Base-by-base conservation (phyloP, 2,888 invertebrate genomes). In the Galerucella nymphaeae region DNA sequence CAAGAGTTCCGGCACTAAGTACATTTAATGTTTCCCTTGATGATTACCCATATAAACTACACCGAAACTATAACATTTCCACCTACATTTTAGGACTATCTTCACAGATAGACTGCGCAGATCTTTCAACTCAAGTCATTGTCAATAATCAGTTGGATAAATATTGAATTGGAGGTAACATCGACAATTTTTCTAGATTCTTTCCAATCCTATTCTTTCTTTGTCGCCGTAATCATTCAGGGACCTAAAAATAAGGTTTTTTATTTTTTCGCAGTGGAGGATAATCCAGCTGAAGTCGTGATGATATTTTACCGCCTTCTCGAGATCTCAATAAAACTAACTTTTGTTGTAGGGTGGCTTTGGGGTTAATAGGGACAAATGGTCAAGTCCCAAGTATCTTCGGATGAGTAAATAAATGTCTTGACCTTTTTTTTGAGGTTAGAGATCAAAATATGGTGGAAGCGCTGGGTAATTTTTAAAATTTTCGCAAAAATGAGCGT, bases 231-330 rank as follows among this genome's bases (percentile, higher is more conserved):
- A 59, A 38, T 59, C 30, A 30, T 38, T 59, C 38, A 38, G n/a
- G 59, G 14, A 20, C 23, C 58, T 14, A 59, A 59, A 59, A 59
- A 59, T 59, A 38, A 38, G 38, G 38, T n/a, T n/a, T 59, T 59
- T 59, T 59, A 30, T 58, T 23, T 58, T 59, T 18, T 18, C 16
- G 14, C 4, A 13, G 20, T 9, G 8, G 38, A 38, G n/a, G 16
- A 23, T 59, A 59, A 30, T 38, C 59, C n/a, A 14, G 30, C 30
- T 3, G 30, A 30, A 8, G 59, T 30, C 59, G 9, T 59, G 23
- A 38, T 30, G 53, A 53, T 53, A 53, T 53, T 53, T 53, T 53
- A 53, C 53, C 53, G 18, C 53, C 16, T 53, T 18, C 18, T 53
- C 9, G 53, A 53, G 30, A 5, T 30, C 30, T 8, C 48, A n/a